Evolutionary conservation across 37 sponge, comb jelly and placozoan species (phyloP).

Genomic region (Aplysina aerophoba): DNA sequence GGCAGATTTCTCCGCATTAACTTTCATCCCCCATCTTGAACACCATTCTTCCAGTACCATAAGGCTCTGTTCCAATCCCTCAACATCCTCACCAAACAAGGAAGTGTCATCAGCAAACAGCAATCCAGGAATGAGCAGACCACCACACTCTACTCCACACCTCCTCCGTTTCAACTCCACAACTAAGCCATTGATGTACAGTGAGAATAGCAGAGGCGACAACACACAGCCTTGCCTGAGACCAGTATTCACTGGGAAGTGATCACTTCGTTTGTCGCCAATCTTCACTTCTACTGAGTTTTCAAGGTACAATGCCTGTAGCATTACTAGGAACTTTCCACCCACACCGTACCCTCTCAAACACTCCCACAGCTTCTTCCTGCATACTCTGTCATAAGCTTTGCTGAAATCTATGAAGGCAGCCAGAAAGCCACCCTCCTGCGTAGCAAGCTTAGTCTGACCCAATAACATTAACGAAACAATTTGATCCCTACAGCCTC

Average conservation of each 20-base stretch:
- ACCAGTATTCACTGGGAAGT: neutral
- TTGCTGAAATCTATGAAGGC: conserved; percentile 13
- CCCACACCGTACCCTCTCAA: neutral
- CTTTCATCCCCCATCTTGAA: neutral
- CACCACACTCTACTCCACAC: neutral
- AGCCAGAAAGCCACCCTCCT: neutral
- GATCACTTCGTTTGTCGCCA: neutral
- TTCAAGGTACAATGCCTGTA: neutral
- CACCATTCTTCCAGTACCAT: conserved; percentile 19
- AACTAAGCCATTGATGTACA: conserved; percentile 14
- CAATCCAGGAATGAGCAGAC: neutral
- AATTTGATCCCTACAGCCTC: conserved; percentile 22
- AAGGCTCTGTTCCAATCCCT: neutral
- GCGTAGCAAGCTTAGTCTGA: neutral
- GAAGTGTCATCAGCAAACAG: conserved; percentile 19
- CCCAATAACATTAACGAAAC: neutral
- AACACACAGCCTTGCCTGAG: conserved; percentile 7
- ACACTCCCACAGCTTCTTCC: conserved; percentile 19
- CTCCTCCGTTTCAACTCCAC: neutral
- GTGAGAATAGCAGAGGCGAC: neutral
- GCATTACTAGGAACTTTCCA: neutral
- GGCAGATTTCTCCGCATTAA: conserved; percentile 15
- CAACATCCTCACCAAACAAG: neutral
- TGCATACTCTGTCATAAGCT: conserved; percentile 1
- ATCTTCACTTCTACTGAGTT: neutral